Evolutionary conservation across 2,888 invertebrate species (phyloP).

Genomic region (Cheilosia urbana): DNA sequence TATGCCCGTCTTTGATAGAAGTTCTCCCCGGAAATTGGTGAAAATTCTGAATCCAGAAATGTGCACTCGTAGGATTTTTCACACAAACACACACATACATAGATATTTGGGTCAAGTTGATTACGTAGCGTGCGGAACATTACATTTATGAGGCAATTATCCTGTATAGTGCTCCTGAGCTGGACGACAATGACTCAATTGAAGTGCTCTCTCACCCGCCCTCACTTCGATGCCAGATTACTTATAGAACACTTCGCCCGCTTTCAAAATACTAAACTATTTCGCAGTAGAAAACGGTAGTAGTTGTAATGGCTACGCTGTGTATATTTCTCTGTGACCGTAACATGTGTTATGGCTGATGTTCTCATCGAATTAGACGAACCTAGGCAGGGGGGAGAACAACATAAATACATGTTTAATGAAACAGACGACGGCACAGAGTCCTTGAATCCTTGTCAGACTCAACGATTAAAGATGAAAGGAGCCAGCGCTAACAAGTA

Average conservation of each 20-base stretch:
- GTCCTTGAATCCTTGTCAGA: conserved; percentile 46
- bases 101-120: conserved; percentile 57
- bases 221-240: conserved; percentile 35
- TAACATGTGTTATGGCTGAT: conserved; percentile 54
- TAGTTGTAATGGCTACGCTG: conserved; percentile 40
- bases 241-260: conserved; percentile 48
- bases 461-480: conserved; percentile 44
- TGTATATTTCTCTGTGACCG: conserved; percentile 42
- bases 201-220: conserved; percentile 4
- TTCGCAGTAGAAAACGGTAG: conserved; percentile 42
- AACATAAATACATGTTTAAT: conserved; percentile 32
- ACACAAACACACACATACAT: background rate
- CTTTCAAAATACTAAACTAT: conserved; percentile 41
- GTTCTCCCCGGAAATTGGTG: conserved; percentile 61
- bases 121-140: conserved; percentile 56
- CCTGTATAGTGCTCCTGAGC: conserved; percentile 7
- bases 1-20: conserved; percentile 12
- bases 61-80: conserved; percentile 13
- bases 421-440: conserved; percentile 39
- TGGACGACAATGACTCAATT: conserved; percentile 1
- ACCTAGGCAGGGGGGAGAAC: background rate
- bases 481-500: conserved; percentile 53
- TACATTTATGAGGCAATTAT: conserved; percentile 65
- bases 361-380: conserved; percentile 44
- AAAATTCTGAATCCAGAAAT: conserved; percentile 35